A percentile compares a stretch with the other conserved stretches of the same genome.
Conservation (phyloP, 1,140 invertebrate genomes). For the Tribolium madens region DNA sequence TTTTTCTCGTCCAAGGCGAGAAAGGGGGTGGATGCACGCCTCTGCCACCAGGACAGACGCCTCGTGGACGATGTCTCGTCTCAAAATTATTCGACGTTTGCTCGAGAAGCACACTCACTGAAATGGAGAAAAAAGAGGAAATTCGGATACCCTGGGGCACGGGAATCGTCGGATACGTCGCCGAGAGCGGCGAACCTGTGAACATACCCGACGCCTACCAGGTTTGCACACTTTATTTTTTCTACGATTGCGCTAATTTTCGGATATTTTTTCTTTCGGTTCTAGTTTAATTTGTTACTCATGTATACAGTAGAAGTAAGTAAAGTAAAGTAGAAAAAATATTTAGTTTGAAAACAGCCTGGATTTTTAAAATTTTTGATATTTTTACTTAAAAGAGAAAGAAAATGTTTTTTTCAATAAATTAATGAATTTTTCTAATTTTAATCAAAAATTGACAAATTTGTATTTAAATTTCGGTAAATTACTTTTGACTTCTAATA, state of each 20-base stretch:
- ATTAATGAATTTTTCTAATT: no score
- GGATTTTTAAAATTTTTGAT: no score
- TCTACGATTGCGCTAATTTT: not conserved
- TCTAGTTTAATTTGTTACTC: no score
- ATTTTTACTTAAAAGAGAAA: no score
- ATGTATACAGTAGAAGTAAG: no score
- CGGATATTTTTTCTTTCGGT: no score
- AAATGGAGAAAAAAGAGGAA: conserved; percentile 92
- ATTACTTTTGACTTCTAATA: no score
- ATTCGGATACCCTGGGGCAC: conserved; percentile 91
- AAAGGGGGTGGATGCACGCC: conserved; percentile 64
- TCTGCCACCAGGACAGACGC: conserved; percentile 52
- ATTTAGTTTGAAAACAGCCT: no score
- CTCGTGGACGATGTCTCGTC: conserved; percentile 77
- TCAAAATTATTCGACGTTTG: conserved; percentile 96
- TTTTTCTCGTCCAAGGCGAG: conserved; percentile 92
- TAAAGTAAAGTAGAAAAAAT: no score
- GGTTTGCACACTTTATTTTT: conserved; percentile 70
- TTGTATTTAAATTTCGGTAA: no score
- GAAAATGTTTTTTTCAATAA: no score
- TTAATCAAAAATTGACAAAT: no score
- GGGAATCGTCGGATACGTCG: conserved; percentile 94
- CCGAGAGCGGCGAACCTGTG: conserved; percentile 90
- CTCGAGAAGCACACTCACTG: conserved; percentile 87
- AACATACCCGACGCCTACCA: conserved; percentile 97